These are phyloP conservation scores for Lasioglossum morio DNA, from an alignment of 2,888 invertebrate species.

Conservation along the genomic window DNA sequence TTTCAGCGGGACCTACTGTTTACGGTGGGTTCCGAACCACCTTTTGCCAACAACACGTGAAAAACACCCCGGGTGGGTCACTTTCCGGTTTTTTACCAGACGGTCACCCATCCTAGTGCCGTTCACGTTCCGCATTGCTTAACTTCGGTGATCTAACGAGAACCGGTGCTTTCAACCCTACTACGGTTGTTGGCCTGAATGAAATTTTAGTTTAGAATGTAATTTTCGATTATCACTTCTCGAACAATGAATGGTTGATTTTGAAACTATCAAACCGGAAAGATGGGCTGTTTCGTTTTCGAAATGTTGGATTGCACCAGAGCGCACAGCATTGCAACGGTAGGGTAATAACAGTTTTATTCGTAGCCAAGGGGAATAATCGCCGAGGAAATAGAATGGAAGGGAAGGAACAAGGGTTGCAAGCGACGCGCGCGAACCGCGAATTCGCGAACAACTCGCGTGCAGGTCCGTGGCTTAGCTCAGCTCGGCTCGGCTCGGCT, in stretches of 20 bases:
- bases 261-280: neutral
- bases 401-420: slow-evolving; percentile 8
- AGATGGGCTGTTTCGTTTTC: neutral
- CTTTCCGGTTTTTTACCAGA: too few species aligned
- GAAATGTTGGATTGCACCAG: neutral
- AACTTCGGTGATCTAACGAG: too few species aligned
- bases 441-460: slow-evolving; percentile 30
- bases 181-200: too few species aligned
- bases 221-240: too few species aligned
- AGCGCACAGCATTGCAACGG: neutral
- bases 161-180: too few species aligned
- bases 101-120: too few species aligned
- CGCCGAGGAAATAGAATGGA: neutral
- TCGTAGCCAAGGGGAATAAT: neutral
- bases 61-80: too few species aligned
- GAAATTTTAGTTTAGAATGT: too few species aligned
- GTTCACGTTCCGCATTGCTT: too few species aligned
- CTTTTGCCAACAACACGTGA: too few species aligned
- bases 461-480: neutral
- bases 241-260: neutral
- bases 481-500: neutral
- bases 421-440: slow-evolving; percentile 2
- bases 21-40: too few species aligned
- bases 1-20: too few species aligned
- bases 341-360: neutral